Evolutionary conservation across 2,888 invertebrate genomes (phyloP), one percentile per base, ranked within the genome.

Genomic region (Eupeodes latifasciatus): DNA sequence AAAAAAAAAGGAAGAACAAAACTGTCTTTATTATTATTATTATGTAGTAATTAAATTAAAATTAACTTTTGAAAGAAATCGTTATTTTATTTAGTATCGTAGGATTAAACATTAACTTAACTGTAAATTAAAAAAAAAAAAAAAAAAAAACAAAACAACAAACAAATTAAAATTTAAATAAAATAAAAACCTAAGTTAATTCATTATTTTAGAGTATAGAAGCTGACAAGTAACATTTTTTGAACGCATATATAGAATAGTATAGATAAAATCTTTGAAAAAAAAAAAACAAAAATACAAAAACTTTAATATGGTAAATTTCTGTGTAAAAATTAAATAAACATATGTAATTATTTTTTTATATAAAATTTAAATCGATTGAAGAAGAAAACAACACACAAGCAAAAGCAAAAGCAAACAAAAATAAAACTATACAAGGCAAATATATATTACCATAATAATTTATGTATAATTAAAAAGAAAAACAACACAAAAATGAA

Each of bases 281-380:
- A 62, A 69, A 62, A 27, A 27, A 51, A 80, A 76, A 69, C 40
- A 62, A 69, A 62, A 27, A 19, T 19, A 19, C 19, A 19, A 19
- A 19, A 27, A 2, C 27, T 51, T n/a, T 14, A 69, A 64, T 57
- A 49, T 19, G 16, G n/a, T 34, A 44, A 67, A 71, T 19, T 59
- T 36, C 7, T 72, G 57, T 72, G 71, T 62, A 77, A 47, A 76
- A 82, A 57, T 11, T 53, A 77, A 57, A 80, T 66, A 76, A 80
- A 77, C 67, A 83, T 77, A 80, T 87, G 87, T 88, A 88, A 85
- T 88, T 88, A 88, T 88, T 88, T 88, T 87, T 88, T 85, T 88
- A 88, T 88, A 81, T 75, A 75, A 88, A 44, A 78, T 75, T 47
- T 44, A 79, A 62, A 76, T 66, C 51, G 36, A 67, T 80, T 77